Percentiles rank a stretch among this genome's conserved stretches.
phyloP scores from a whole-genome alignment of 2,113 vertebrate genomes.

The Uropsilus gracilis region DNA sequence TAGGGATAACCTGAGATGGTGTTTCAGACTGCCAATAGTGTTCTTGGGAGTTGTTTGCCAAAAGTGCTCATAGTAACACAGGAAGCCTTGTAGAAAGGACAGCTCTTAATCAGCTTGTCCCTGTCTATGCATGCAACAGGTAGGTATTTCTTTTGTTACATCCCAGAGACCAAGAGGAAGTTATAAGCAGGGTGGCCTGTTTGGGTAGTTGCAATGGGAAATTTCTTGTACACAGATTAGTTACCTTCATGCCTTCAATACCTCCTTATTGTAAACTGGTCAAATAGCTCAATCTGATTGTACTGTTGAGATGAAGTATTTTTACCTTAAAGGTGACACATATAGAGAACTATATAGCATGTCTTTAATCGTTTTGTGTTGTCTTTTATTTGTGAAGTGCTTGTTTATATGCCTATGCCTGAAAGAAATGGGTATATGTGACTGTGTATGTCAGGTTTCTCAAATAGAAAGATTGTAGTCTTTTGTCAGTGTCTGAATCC shows the following conservation, averaged over 20 bases:
- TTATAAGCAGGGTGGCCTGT: conserved; percentile 5
- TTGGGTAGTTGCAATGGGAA: conserved; percentile 25
- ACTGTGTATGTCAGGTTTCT: neutral
- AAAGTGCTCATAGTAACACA: neutral
- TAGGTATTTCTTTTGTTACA: neutral
- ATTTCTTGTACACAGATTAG: neutral
- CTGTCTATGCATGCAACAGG: neutral
- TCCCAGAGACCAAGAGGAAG: neutral
- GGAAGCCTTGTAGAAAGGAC: neutral
- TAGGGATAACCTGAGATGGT: neutral
- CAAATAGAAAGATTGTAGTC: neutral
- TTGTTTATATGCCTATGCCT: neutral
- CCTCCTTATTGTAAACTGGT: neutral
- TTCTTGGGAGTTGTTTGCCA: neutral
- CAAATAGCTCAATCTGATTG: neutral
- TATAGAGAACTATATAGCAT: neutral
- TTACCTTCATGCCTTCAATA: neutral
- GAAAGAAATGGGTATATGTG: neutral
- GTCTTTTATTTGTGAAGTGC: neutral
- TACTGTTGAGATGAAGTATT: conserved; percentile 37
- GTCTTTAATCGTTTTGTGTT: conserved; percentile 15
- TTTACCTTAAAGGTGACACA: neutral
- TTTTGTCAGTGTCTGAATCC: neutral
- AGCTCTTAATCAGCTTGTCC: neutral
- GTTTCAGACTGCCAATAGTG: neutral